Percentiles rank a stretch among this genome's conserved stretches.
Evolutionary conservation across 2,888 invertebrate species (phyloP).

Genomic region (Polyommatus icarus): DNA sequence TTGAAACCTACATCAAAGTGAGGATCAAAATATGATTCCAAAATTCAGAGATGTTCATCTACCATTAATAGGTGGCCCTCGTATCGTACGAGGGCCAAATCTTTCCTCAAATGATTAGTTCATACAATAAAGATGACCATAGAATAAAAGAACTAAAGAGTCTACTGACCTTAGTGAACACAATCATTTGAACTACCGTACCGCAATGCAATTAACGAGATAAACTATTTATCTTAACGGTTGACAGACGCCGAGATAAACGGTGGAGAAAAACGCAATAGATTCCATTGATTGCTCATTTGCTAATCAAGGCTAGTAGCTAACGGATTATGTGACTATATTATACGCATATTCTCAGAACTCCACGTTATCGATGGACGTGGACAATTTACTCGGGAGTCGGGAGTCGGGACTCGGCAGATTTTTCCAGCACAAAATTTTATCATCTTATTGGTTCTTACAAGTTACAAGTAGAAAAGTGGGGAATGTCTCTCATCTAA

Average conservation of each 20-base stretch:
- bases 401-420: background rate
- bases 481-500: too few species aligned
- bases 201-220: slow-evolving; percentile 1
- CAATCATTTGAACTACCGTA: background rate
- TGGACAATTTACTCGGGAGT: background rate
- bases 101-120: too few species aligned
- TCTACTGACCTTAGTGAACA: slow-evolving; percentile 9
- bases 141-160: background rate
- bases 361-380: background rate
- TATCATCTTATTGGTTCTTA: too few species aligned
- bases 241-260: background rate
- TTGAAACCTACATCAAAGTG: too few species aligned
- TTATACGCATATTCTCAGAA: background rate
- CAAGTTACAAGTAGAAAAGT: too few species aligned
- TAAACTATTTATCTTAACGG: slow-evolving; percentile 19
- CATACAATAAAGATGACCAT: background rate
- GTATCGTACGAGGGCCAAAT: too few species aligned
- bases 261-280: background rate
- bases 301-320: slow-evolving; percentile 5
- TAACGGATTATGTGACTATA: background rate
- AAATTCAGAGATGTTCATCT: too few species aligned
- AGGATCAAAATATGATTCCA: too few species aligned
- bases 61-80: too few species aligned
- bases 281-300: slow-evolving; percentile 13
- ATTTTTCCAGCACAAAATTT: too few species aligned